Evolutionary conservation across 2,113 vertebrate genomes (phyloP), one percentile per base, ranked within the genome.

Genomic region (Diphyllodes magnificus): DNA sequence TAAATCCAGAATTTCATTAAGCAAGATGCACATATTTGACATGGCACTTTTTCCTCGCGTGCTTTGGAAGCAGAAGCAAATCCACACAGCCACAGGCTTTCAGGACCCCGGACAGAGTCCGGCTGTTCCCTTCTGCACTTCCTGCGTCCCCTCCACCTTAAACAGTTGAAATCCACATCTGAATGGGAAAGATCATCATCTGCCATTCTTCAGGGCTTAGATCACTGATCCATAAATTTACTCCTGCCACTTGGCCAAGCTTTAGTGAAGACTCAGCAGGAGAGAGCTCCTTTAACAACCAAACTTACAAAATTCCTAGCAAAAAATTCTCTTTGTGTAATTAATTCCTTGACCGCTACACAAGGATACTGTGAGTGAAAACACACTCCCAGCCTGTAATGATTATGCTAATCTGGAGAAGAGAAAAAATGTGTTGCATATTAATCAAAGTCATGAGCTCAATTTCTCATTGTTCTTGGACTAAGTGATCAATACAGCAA

Each of bases 341-440:
- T 96, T 86, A 92, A 96, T 93, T 81, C 88, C 44, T 78, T 95
- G 90, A 93, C 86, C 12, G 10, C 64, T 92, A 21, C 86, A 61
- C 86, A 86, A 95, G 92, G 88, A 44, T 92, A 35, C 27, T 37
- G 51, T 19, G 54, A 69, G 76, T 59, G 79, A 82, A 91, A 50
- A 77, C 30, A 37, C 37, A 22, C 60, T 77, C 79, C 56, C 39
- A 54, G 76, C 13, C 54, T 59, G 50, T 66, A 95, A 94, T 83
- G 88, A 92, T 94, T 88, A 97, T 96, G 88, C 56, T 96, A 93
- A 97, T 92, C 59, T 27, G 69, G 75, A 42, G 59, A 70, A 70
- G 54, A 86, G 69, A 45, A 86, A 70, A 93, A 63, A 57, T 59
- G 51, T 61, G 50, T 33, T 81, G 76, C 68, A 56, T 83, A 94